phyloP scores from a whole-genome alignment of 2,888 invertebrate species.

The Siphlonurus alternatus region DNA sequence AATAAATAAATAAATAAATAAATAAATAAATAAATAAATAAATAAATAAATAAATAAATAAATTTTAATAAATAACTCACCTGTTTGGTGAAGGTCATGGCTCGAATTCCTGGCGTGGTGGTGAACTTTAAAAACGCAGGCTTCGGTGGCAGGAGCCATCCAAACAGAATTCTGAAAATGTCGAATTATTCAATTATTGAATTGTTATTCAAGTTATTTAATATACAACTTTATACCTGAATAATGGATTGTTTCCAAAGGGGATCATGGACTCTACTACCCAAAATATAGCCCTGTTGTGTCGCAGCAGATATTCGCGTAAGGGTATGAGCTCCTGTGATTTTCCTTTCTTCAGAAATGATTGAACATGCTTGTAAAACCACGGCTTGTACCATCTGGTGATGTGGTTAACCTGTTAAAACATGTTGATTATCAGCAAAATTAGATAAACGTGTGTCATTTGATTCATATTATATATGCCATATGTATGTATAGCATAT shows the following conservation, averaged over 20 bases:
- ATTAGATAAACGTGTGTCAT: too few species aligned
- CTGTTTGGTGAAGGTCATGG: constrained; percentile 51
- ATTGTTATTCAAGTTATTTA: too few species aligned
- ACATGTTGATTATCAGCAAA: too few species aligned
- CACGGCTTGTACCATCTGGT: constrained; percentile 52
- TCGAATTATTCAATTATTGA: too few species aligned
- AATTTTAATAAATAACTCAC: too few species aligned
- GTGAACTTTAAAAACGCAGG: constrained; percentile 55
- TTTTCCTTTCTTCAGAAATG: constrained; percentile 32
- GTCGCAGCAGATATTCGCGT: constrained; percentile 43
- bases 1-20: too few species aligned
- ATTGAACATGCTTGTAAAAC: constrained; percentile 50
- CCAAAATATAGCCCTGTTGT: constrained; percentile 54
- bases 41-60: too few species aligned
- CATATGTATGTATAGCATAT: too few species aligned
- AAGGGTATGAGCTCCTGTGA: constrained; percentile 41
- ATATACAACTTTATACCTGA: too few species aligned
- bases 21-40: too few species aligned
- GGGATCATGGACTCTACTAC: constrained; percentile 54
- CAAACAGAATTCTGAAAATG: constrained; percentile 32
- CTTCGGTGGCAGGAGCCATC: constrained; percentile 51
- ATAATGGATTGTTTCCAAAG: constrained; percentile 46
- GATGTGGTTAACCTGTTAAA: constrained; percentile 31
- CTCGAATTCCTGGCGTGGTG: constrained; percentile 46
- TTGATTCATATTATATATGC: too few species aligned